These are phyloP conservation scores for Peromyscus eremicus DNA, from an alignment of 2,797 vertebrate genomes.

Conservation along the genomic window DNA sequence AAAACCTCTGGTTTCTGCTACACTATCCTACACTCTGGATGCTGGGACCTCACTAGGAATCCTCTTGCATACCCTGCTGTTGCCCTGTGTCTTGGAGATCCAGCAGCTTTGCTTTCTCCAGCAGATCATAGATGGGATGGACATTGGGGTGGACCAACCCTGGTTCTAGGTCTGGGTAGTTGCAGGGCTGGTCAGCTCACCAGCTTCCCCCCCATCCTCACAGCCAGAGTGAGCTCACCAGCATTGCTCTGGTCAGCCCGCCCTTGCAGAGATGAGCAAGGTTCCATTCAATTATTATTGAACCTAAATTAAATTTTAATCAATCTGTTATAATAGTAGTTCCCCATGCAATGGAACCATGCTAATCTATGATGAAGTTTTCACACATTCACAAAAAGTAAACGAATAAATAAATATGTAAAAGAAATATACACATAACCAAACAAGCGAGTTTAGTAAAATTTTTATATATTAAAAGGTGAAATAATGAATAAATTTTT, in stretches of 20 bases:
- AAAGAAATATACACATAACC: neutral
- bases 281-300: neutral
- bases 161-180: neutral
- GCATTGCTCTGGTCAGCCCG: neutral
- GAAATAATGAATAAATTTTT: neutral
- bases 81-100: neutral
- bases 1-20: neutral
- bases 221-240: too few species aligned
- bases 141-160: neutral
- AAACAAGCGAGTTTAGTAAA: neutral
- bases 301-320: conserved; percentile 42
- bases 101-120: neutral
- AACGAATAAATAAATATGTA: neutral
- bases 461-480: neutral
- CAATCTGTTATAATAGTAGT: neutral
- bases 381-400: neutral
- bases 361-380: neutral
- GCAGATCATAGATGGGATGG: neutral
- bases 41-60: neutral
- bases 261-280: neutral
- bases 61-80: neutral
- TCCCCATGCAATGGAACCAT: neutral
- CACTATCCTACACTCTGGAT: neutral
- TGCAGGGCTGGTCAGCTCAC: neutral
- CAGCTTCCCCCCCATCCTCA: too few species aligned